Evolutionary conservation across 2,797 vertebrate genomes (phyloP).

Genomic region (Crossoptilon crossoptilon): DNA sequence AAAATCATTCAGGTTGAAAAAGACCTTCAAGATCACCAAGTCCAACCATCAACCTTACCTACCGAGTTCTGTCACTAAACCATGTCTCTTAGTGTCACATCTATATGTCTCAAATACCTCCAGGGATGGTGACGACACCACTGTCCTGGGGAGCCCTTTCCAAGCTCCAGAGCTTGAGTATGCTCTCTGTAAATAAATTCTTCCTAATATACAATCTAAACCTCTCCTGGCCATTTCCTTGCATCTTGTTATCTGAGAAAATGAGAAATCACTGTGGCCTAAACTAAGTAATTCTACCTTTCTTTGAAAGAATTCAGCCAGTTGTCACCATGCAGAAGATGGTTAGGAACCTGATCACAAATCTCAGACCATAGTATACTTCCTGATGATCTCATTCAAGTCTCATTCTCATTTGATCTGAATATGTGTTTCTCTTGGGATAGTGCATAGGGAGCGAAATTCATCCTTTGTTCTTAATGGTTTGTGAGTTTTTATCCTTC

Average conservation of each 20-base stretch:
- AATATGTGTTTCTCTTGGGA: neutral
- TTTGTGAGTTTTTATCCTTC: neutral
- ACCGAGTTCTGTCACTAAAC: neutral
- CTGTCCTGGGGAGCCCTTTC: neutral
- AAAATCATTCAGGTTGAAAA: neutral
- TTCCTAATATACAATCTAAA: neutral
- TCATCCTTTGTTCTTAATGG: neutral
- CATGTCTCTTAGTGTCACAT: neutral
- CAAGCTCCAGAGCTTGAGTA: neutral
- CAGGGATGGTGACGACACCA: neutral
- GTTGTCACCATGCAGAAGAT: rapidly evolving
- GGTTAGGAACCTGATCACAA: neutral
- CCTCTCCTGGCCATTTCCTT: neutral
- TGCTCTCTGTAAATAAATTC: neutral
- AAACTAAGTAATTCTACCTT: neutral
- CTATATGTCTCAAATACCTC: neutral
- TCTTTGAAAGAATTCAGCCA: neutral
- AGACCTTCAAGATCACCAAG: neutral
- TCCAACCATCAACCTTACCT: neutral
- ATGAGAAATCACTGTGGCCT: neutral
- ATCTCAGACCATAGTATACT: neutral
- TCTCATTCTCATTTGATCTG: neutral
- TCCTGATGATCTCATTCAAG: rapidly evolving
- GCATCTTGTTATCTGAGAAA: neutral
- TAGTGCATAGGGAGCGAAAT: neutral